Conservation (phyloP, 2,888 invertebrate genomes). For the Drosophila niveifrons region DNA sequence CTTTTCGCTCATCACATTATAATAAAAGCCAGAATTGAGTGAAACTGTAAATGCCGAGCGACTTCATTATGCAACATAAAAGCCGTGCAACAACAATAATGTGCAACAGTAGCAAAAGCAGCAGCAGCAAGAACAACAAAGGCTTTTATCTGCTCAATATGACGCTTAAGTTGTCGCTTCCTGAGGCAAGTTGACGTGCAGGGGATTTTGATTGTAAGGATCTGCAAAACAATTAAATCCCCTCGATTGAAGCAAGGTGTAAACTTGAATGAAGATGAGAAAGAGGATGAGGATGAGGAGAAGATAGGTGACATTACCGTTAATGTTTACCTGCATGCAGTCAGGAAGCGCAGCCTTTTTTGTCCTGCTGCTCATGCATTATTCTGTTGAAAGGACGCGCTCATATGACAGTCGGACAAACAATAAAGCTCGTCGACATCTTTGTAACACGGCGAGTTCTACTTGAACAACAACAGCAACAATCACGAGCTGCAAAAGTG, state of each 20-base stretch:
- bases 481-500: background rate
- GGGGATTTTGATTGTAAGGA: conserved; percentile 37
- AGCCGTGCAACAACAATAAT: conserved; percentile 39
- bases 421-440: conserved; percentile 39
- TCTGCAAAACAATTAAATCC: conserved; percentile 47
- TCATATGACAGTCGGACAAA: conserved; percentile 30
- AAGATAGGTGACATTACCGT: conserved; percentile 8
- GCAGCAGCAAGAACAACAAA: conserved; percentile 36
- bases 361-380: conserved; percentile 20
- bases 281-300: background rate
- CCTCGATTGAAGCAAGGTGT: background rate
- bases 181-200: conserved; percentile 18
- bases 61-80: conserved; percentile 41
- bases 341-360: conserved; percentile 26
- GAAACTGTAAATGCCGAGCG: conserved; percentile 29
- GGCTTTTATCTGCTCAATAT: conserved; percentile 58
- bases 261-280: background rate
- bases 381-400: conserved; percentile 18
- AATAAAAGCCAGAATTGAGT: conserved; percentile 26
- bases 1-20: background rate
- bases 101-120: conserved; percentile 19
- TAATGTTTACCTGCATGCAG: conserved; percentile 32
- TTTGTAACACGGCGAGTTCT: conserved; percentile 24
- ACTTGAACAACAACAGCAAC: background rate
- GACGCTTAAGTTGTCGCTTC: conserved; percentile 56